A percentile compares a stretch with the other conserved stretches of the same genome.
Conservation (phyloP, 2,888 invertebrate genomes). For the Trichogramma dendrolimi region DNA sequence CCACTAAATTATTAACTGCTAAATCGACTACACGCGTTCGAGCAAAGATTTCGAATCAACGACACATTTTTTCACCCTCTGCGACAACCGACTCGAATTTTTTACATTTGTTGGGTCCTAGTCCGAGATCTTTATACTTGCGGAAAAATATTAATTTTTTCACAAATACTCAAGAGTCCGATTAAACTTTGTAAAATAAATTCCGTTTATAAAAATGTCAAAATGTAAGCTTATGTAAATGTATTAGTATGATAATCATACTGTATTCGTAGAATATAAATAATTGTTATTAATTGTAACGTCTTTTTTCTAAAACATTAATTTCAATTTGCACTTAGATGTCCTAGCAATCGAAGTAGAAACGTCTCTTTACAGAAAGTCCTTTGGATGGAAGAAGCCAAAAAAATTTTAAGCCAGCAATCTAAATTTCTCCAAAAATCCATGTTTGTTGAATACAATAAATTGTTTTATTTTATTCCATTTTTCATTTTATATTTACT, state of each 20-base stretch:
- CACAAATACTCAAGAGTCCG: slow-evolving; percentile 14
- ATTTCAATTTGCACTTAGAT: no score
- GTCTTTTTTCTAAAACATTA: no score
- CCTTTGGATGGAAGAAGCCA: slow-evolving; percentile 57
- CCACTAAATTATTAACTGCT: slow-evolving; percentile 8
- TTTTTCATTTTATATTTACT: neutral
- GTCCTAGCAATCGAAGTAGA: slow-evolving; percentile 21
- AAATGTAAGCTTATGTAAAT: slow-evolving; percentile 15
- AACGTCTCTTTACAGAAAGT: slow-evolving; percentile 31
- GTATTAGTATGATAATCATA: no score
- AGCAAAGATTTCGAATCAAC: neutral
- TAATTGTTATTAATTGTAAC: no score
- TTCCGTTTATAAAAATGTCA: slow-evolving; percentile 36
- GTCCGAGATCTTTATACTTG: slow-evolving; percentile 33
- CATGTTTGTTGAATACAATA: slow-evolving; percentile 53
- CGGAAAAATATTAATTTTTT: slow-evolving; percentile 31
- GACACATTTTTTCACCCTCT: neutral
- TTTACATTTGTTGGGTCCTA: slow-evolving; percentile 28
- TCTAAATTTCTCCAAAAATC: slow-evolving; percentile 60
- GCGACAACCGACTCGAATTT: slow-evolving; percentile 19
- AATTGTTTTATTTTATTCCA: slow-evolving; percentile 5
- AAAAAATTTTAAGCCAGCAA: slow-evolving; percentile 56
- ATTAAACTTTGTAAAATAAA: slow-evolving; percentile 27
- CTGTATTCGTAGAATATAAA: no score
- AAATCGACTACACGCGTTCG: neutral